Conservation (phyloP, 1,140 invertebrate genomes). For the Steinernema khuongi region DNA sequence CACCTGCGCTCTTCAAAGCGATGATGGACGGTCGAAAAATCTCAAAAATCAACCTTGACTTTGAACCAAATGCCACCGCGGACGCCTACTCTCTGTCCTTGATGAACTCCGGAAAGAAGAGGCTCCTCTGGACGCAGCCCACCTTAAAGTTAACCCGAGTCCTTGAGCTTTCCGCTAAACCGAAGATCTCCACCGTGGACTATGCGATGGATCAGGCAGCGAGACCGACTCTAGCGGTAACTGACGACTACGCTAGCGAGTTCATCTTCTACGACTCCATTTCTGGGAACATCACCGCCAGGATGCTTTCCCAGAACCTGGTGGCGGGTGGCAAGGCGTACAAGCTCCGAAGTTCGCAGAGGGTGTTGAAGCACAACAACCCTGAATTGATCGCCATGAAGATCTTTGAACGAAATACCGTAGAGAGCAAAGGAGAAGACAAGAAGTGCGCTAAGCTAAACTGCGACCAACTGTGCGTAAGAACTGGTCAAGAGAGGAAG, state of each 20-base stretch:
- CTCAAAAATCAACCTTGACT: neutral
- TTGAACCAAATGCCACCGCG: neutral
- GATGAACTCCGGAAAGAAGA: neutral
- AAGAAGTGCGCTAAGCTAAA: constrained; percentile 6
- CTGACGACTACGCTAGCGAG: neutral
- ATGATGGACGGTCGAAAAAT: constrained; percentile 9
- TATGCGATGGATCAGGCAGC: neutral
- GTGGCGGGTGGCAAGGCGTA: neutral
- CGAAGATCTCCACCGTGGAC: neutral
- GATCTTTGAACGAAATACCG: neutral
- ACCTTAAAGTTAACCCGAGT: neutral
- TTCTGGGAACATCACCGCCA: neutral
- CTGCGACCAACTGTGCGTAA: neutral
- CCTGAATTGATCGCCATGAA: neutral
- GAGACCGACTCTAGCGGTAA: neutral
- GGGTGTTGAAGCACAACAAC: neutral
- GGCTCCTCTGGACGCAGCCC: neutral
- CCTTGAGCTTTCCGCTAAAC: neutral
- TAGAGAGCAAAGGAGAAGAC: neutral
- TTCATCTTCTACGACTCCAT: neutral
- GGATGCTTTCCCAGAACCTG: neutral
- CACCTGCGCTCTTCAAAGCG: constrained; percentile 4
- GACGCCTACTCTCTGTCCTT: neutral
- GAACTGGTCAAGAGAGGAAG: constrained; percentile 1
- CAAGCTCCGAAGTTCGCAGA: neutral